Evolutionary conservation across 1,140 invertebrate genomes (phyloP).

Genomic region (Brachionus angularis): DNA sequence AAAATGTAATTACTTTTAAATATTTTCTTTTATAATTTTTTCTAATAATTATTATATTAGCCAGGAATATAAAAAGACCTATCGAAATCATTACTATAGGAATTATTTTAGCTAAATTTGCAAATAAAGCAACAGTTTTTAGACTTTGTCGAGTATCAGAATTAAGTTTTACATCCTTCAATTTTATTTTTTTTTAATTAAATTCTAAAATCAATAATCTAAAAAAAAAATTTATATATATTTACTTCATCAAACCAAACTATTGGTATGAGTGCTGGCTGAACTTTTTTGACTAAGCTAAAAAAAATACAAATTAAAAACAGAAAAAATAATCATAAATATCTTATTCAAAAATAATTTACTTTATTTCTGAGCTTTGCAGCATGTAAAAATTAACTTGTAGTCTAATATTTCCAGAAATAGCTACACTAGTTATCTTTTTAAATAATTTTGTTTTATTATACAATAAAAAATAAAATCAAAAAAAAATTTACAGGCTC

Average conservation of each 20-base stretch:
- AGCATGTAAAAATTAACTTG: constrained; percentile 37
- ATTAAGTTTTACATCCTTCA: background rate
- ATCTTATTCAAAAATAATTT: background rate
- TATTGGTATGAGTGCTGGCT: constrained; percentile 8
- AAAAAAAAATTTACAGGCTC: constrained; percentile 19
- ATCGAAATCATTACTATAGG: no score
- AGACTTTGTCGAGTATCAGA: background rate
- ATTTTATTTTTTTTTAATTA: background rate
- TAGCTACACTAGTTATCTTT: constrained; percentile 12
- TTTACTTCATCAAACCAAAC: constrained; percentile 44
- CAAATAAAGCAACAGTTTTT: constrained; percentile 24
- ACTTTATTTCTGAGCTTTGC: constrained; percentile 33
- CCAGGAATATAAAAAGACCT: no score
- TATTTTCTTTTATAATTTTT: no score
- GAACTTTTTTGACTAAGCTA: constrained; percentile 38
- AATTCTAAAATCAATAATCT: no score
- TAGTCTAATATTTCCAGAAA: constrained; percentile 34
- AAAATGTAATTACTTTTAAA: no score
- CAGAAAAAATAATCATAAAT: background rate
- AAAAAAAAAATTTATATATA: background rate
- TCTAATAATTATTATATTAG: no score
- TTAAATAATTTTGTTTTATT: background rate
- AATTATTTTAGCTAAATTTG: no score
- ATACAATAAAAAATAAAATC: background rate
- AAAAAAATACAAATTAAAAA: background rate